Percentiles rank a stretch among this genome's conserved stretches.
phyloP scores from a whole-genome alignment of 2,113 vertebrate species.

The Mus spicilegus region DNA sequence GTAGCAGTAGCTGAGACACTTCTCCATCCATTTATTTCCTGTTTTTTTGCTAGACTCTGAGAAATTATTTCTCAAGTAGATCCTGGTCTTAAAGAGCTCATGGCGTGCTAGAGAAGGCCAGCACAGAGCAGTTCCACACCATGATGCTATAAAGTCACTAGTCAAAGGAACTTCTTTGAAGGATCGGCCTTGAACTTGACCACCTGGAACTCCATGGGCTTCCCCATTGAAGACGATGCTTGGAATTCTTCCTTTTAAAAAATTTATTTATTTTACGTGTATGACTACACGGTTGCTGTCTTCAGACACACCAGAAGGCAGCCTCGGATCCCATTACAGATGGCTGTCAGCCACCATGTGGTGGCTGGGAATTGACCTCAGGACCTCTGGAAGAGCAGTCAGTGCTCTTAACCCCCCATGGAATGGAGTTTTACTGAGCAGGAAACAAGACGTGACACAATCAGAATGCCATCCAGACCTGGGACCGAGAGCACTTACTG shows the following conservation, averaged over 20 bases:
- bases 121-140: not conserved
- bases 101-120: not conserved
- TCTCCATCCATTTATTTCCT: not conserved
- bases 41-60: not conserved
- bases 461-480: not conserved
- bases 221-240: not conserved
- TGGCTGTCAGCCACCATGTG: too few species aligned
- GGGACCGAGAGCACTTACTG: not conserved
- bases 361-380: too few species aligned
- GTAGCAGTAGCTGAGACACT: not conserved
- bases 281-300: too few species aligned
- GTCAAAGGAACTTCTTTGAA: not conserved
- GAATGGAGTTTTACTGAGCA: not conserved
- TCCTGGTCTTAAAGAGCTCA: not conserved
- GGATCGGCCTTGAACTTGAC: not conserved
- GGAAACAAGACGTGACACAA: not conserved
- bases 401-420: too few species aligned
- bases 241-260: too few species aligned
- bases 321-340: too few species aligned
- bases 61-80: conserved; percentile 36
- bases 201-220: not conserved
- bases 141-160: not conserved
- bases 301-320: too few species aligned
- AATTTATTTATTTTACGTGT: too few species aligned
- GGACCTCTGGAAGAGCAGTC: too few species aligned